Base-by-base conservation (phyloP, 1,140 invertebrate species). In the Teleopsis dalmanni region DNA sequence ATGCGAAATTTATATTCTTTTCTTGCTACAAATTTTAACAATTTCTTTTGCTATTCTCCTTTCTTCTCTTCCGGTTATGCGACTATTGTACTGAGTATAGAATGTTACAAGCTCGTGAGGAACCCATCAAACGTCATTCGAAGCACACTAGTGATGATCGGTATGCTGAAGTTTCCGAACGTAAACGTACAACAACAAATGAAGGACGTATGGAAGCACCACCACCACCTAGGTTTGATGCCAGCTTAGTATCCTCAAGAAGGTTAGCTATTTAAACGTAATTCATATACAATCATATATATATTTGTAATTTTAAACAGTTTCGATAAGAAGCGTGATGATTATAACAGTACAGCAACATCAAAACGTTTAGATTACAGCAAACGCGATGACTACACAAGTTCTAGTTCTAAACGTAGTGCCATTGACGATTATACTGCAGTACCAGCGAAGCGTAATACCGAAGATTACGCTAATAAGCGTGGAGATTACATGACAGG, bases 171-270 rank as follows among this genome's bases (percentile, higher is more conserved):
- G 52, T 63, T 7, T 23, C 67, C 2, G 72, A 75, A 42, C 65
- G 71, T 16, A 76, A 75, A 51, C 65, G 74, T 8, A 36, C 66
- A 8, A 22, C 45, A 8, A 54, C 50, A 13, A 49, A 52, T 19
- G 62, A 65, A 3, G 55, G 68, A 14, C 70, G 73, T 11, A 76
- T 73, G 56, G 74, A 74, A 50, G 70, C 66, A n/a, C 67, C 73
- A 33, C 66, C 70, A 14, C 67, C 68, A 14, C 68, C 68, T 16
- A 54, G 68, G 27, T 71, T 71, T 46, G 68, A 71, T 56, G 42
- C 65, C 7, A 57, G 54, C 29, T 51, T 70, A 44, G 59, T 61
- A 14, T 63, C 64, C 25, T 57, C 49, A 41, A 51, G 49, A 56
- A 66, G 56, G 64, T 67, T 52, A 50, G 54, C 49, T 43, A 27